A percentile compares a stretch with the other conserved stretches of the same genome.
These are phyloP conservation scores for Cassiopea andromeda DNA, from an alignment of 30 jellyfish, hydroid and myxozoan species.

Conservation along the genomic window DNA sequence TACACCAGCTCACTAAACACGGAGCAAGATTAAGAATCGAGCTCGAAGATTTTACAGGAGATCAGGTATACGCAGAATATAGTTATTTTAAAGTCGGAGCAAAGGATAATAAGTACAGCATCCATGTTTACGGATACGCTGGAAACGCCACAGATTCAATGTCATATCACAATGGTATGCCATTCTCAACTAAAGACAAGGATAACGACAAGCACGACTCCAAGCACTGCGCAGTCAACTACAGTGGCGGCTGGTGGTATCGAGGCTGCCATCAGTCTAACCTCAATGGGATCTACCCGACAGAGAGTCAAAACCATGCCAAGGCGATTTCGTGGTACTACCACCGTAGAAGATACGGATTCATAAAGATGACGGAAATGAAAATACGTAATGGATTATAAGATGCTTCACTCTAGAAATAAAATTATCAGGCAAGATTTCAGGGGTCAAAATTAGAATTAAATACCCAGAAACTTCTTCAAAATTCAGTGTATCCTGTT, in stretches of 20 bases:
- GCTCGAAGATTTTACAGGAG: slow-evolving; percentile 5
- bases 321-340: slow-evolving; percentile 35
- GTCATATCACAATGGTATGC: slow-evolving; percentile 50
- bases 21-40: slow-evolving; percentile 40
- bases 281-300: slow-evolving; percentile 53
- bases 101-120: not conserved
- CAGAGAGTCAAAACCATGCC: slow-evolving; percentile 13
- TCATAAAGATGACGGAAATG: slow-evolving; percentile 34
- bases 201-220: slow-evolving; percentile 51
- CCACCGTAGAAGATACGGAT: slow-evolving; percentile 15
- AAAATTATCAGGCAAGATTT: too few species aligned
- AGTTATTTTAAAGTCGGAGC: slow-evolving; percentile 25
- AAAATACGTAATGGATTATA: slow-evolving; percentile 11
- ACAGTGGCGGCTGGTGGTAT: slow-evolving; percentile 72
- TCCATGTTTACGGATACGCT: slow-evolving; percentile 40
- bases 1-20: slow-evolving; percentile 25
- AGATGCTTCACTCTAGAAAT: not conserved
- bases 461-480: too few species aligned
- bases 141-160: slow-evolving; percentile 52
- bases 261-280: slow-evolving; percentile 48
- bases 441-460: too few species aligned
- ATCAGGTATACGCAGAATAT: slow-evolving; percentile 38
- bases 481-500: too few species aligned
- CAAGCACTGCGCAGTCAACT: slow-evolving; percentile 35
- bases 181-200: slow-evolving; percentile 52